phyloP scores from a whole-genome alignment of 2,888 invertebrate species.

The Trachelus troglodyta region DNA sequence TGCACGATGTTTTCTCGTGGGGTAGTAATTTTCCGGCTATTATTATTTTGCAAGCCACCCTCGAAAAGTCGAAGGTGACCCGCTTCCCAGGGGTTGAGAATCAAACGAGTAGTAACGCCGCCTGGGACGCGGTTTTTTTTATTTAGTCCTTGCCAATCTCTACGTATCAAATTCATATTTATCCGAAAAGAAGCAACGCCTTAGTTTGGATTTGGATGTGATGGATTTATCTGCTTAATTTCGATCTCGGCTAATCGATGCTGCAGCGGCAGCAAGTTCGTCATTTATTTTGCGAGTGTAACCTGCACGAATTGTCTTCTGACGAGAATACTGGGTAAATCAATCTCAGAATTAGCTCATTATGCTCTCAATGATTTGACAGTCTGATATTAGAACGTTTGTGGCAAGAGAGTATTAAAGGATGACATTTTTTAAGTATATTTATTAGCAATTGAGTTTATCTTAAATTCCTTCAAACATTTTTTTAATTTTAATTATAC shows the following conservation, averaged over 20 bases:
- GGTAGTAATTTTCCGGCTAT: not conserved
- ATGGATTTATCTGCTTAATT: slow-evolving; percentile 11
- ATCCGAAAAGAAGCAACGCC: not conserved
- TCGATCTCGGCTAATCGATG: slow-evolving; percentile 45
- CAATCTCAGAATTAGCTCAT: not conserved
- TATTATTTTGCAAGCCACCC: not conserved
- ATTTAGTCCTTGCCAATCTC: not conserved
- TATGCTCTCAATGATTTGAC: not conserved
- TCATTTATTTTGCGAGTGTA: not conserved
- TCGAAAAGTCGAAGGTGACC: not conserved
- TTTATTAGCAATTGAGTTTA: not conserved
- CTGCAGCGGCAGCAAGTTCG: slow-evolving; percentile 27
- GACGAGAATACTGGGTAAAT: not conserved
- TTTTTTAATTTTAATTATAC: not conserved
- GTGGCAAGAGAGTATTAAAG: not conserved
- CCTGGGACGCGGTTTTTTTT: not conserved
- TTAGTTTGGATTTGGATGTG: not conserved
- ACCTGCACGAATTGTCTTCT: not conserved
- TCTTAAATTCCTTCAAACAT: not conserved
- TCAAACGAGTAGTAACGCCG: not conserved
- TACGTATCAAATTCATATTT: not conserved
- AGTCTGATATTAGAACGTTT: not conserved
- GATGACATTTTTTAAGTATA: not conserved
- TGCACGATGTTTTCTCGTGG: not conserved
- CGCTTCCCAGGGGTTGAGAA: not conserved